Conservation (phyloP, 2,797 vertebrate genomes). For the Orestias chungarensis region DNA sequence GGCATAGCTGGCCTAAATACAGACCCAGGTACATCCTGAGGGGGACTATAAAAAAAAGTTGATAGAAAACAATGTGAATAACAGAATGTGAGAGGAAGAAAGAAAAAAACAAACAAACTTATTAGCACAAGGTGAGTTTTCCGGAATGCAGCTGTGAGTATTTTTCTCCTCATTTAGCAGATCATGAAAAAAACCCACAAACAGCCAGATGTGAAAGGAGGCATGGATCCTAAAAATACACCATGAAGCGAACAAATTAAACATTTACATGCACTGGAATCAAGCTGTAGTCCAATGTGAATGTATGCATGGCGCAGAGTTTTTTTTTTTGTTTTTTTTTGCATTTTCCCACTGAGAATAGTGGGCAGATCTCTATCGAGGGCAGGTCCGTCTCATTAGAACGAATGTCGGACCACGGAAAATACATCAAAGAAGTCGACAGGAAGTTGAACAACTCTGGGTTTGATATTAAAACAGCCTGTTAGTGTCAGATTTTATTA, state of each 20-base stretch:
- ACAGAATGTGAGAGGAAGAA: constrained; percentile 46
- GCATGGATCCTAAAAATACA: constrained; percentile 56
- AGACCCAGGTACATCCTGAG: constrained; percentile 7
- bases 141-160: constrained; percentile 71
- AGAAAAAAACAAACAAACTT: constrained; percentile 51
- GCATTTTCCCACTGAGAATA: constrained; percentile 50
- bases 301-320: constrained; percentile 40
- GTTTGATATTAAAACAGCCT: constrained; percentile 48
- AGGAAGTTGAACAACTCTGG: constrained; percentile 50
- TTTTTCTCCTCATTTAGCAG: constrained; percentile 75
- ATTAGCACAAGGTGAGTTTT: constrained; percentile 66
- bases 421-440: constrained; percentile 62
- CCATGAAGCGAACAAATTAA: constrained; percentile 48
- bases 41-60: constrained; percentile 21
- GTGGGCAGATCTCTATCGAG: constrained; percentile 53
- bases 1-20: background rate
- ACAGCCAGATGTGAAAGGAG: constrained; percentile 74
- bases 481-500: constrained; percentile 33
- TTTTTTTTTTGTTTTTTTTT: too few relatives aligned
- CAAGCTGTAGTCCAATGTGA: constrained; percentile 19
- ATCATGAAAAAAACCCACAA: constrained; percentile 69
- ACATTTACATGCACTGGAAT: constrained; percentile 25
- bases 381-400: constrained; percentile 60
- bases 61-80: constrained; percentile 21
- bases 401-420: constrained; percentile 62